These are phyloP conservation scores for Marcusenius ussheri DNA, from an alignment of 2,113 vertebrate genomes.

Conservation along the genomic window DNA sequence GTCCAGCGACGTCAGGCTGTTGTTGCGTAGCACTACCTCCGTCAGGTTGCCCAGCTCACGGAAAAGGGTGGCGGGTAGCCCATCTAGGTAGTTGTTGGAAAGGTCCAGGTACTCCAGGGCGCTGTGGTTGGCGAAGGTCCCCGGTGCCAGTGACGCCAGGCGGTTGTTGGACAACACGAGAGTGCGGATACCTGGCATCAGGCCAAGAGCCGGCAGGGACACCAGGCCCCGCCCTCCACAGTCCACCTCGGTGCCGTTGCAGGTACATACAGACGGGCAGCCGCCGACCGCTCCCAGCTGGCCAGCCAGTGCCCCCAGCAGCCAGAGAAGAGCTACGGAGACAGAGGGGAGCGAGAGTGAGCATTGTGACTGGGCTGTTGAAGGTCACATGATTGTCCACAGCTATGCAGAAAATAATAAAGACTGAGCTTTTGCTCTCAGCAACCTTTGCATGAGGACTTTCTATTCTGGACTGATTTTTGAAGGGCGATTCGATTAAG, in stretches of 20 bases:
- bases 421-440: not conserved
- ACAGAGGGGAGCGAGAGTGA: not conserved
- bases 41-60: slow-evolving; percentile 81
- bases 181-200: slow-evolving; percentile 74
- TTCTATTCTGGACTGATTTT: slow-evolving; percentile 3
- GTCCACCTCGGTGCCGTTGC: slow-evolving; percentile 77
- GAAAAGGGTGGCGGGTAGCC: slow-evolving; percentile 79
- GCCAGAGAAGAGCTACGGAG: slow-evolving; percentile 64
- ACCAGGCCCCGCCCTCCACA: slow-evolving; percentile 81
- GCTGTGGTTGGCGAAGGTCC: slow-evolving; percentile 82
- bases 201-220: slow-evolving; percentile 68
- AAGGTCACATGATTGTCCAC: not conserved
- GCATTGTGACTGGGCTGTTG: not conserved
- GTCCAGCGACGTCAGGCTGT: slow-evolving; percentile 86
- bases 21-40: slow-evolving; percentile 83
- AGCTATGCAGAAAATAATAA: not conserved
- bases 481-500: slow-evolving; percentile 7
- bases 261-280: slow-evolving; percentile 82
- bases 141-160: slow-evolving; percentile 70
- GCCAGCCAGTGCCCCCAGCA: slow-evolving; percentile 67
- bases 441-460: not conserved
- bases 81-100: slow-evolving; percentile 95
- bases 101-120: slow-evolving; percentile 86
- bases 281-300: slow-evolving; percentile 56
- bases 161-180: slow-evolving; percentile 92